These are phyloP conservation scores for Trachythela sp. DNA, from an alignment of 64 coral and sea anemone species.

Conservation along the genomic window DNA sequence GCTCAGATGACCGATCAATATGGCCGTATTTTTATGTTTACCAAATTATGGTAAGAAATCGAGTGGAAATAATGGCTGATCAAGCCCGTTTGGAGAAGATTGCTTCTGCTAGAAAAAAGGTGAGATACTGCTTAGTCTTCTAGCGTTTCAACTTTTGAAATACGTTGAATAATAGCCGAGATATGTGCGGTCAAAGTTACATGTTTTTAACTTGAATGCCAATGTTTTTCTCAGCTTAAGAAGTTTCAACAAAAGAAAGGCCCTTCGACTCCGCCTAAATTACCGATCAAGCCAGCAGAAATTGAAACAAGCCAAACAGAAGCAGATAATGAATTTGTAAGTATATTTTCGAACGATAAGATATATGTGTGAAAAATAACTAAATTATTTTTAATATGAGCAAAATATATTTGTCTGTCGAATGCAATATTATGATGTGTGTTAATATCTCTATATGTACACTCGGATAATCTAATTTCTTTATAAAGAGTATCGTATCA, in stretches of 20 bases:
- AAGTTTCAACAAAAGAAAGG: not conserved
- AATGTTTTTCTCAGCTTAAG: not conserved
- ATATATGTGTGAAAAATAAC: not conserved
- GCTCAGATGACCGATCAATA: not conserved
- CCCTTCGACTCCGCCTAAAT: not conserved
- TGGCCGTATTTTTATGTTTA: not conserved
- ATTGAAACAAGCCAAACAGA: not conserved
- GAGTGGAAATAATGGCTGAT: not conserved
- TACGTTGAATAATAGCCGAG: not conserved
- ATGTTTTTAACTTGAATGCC: not conserved
- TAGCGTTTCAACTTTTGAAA: not conserved
- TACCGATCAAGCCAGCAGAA: not conserved
- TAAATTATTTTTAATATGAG: not conserved
- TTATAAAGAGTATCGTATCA: not conserved
- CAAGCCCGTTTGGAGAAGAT: not conserved
- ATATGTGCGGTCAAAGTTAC: not conserved
- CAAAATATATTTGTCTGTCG: not conserved
- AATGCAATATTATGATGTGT: not conserved
- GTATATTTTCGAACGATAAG: not conserved
- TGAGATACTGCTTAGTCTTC: not conserved
- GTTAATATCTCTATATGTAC: not conserved
- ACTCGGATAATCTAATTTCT: not conserved
- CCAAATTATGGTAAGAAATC: not conserved
- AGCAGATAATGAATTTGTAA: not conserved
- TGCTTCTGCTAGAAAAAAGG: not conserved